Base-by-base conservation (phyloP, 2,113 vertebrate genomes). In the Corvus cornix region DNA sequence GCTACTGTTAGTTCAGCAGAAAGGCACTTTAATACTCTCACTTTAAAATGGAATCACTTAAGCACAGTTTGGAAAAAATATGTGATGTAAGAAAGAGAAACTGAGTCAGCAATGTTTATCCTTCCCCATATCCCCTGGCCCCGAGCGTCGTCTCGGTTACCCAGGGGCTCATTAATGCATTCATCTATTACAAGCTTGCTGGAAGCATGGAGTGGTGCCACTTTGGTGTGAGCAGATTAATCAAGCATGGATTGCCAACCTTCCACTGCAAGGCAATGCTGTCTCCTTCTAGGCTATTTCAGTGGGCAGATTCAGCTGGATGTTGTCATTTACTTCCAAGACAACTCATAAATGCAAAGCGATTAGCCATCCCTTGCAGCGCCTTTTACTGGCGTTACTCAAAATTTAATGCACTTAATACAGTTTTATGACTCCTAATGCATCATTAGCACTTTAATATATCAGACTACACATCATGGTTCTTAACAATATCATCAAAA, bases 121-220 rank as follows among this genome's bases (percentile, higher is more conserved):
- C 28, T 73, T 89, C 69, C 35, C 7, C 13, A 52, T 18, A 46
- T 19, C 4, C 33, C 12, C 8, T 0, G 1, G 15, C 4, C 46
- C 59, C 0, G 0, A 33, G 52, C 0, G 0, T 10, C 3, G 1
- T 55, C 52, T 89, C 13, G 0, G 35, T 90, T 77, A 70, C 59
- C 19, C 79, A 63, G 51, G n/a, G 51, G 15, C 49, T 87, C 68
- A 66, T 69, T 80, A 73, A 80, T 52, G n/a, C 52, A 60, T 27
- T 82, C 58, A 82, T 76, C 70, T 60, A 26, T 89, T 89, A 64
- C 59, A 74, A 62, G n/a, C 62, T 43, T 79, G 82, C 78, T 88
- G 85, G 55, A 76, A 85, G 70, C 75, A 75, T 2, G 17, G 31
- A 87, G 73, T 0, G 0, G 44, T 55, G 82, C 70, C 75, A 58